Evolutionary conservation across 2,888 invertebrate species (phyloP).

Genomic region (Abscondita cerata): DNA sequence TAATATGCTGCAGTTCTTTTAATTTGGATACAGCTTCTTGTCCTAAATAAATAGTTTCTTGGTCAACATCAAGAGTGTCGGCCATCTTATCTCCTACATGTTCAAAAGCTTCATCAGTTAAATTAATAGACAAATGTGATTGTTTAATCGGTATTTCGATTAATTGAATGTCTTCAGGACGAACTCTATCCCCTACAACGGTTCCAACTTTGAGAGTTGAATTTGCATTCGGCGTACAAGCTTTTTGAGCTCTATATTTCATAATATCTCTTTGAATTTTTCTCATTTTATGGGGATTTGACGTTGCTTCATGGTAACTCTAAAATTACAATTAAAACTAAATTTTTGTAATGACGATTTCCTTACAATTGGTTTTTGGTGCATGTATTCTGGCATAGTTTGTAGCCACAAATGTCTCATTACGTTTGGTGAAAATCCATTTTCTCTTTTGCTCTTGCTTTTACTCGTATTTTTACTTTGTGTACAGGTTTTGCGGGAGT

Average conservation of each 20-base stretch:
- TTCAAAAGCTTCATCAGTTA: constrained; percentile 56
- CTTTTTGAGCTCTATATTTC: constrained; percentile 7
- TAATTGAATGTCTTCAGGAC: constrained; percentile 48
- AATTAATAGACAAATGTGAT: constrained; percentile 47
- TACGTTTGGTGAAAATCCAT: constrained; percentile 46
- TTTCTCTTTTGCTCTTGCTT: constrained; percentile 43
- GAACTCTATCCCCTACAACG: constrained; percentile 50
- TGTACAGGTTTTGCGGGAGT: constrained; percentile 51
- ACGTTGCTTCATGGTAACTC: constrained; percentile 14
- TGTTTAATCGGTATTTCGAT: constrained; percentile 52
- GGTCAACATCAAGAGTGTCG: constrained; percentile 52
- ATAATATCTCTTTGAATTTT: constrained; percentile 20
- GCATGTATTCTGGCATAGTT: constrained; percentile 39
- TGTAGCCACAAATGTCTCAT: constrained; percentile 52
- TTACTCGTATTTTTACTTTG: too few relatives aligned
- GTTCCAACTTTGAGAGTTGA: constrained; percentile 41
- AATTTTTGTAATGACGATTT: neutral
- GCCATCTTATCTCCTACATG: constrained; percentile 56
- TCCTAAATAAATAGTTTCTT: constrained; percentile 49
- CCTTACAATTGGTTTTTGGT: constrained; percentile 25
- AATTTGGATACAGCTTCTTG: constrained; percentile 46
- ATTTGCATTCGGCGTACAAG: constrained; percentile 19
- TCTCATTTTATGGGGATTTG: constrained; percentile 13
- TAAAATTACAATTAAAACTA: constrained; percentile 1
- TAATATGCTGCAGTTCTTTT: constrained; percentile 44